These are phyloP conservation scores for Cephalopachus bancanus DNA, from an alignment of 2,797 vertebrate genomes.

Conservation along the genomic window DNA sequence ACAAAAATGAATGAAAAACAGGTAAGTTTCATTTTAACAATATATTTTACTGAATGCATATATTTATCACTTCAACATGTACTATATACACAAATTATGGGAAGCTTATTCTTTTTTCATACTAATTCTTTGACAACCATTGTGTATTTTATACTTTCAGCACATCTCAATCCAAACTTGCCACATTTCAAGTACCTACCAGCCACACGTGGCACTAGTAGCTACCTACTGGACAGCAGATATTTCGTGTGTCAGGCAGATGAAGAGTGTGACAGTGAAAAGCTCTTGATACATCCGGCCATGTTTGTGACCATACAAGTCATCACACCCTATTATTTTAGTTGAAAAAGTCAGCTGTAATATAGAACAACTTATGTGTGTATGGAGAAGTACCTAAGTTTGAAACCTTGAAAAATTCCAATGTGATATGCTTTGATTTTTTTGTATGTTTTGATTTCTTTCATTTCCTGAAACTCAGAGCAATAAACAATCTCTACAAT, in stretches of 20 bases:
- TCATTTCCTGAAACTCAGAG: slow-evolving; percentile 27
- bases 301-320: not conserved
- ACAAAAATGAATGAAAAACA: slow-evolving; percentile 14
- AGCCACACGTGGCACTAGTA: not conserved
- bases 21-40: slow-evolving; percentile 27
- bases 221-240: not conserved
- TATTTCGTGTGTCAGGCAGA: not conserved
- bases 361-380: not conserved
- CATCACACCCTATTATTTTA: not conserved
- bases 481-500: slow-evolving; percentile 13
- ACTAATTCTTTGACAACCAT: not conserved
- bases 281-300: not conserved
- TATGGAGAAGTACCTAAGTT: not conserved
- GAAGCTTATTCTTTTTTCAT: not conserved
- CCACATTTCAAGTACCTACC: not conserved
- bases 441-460: not conserved
- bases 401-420: slow-evolving; percentile 49
- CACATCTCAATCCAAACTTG: not conserved
- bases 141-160: not conserved
- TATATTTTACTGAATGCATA: not conserved
- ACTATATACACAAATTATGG: slow-evolving; percentile 16
- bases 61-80: not conserved
- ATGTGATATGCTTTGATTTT: slow-evolving; percentile 4
- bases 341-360: not conserved
- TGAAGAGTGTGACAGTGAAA: not conserved